Evolutionary conservation across 2,888 invertebrate species (phyloP), one percentile per base, ranked within the genome.

Genomic region (Gari tellinella): DNA sequence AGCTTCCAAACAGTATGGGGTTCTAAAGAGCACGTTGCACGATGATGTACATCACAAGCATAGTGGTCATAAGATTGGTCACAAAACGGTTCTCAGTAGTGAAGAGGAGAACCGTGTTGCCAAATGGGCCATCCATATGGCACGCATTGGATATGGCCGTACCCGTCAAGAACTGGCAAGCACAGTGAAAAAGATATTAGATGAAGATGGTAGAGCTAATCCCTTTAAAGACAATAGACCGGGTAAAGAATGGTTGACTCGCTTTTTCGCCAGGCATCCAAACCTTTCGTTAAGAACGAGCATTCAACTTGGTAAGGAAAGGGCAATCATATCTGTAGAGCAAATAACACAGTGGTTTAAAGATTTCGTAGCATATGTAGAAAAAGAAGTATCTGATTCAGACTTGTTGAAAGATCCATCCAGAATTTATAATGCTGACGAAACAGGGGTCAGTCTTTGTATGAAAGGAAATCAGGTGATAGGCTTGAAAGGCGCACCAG

Each of bases 361-460:
- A 19, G 41, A 61, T 38, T 61, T 61, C n/a, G 8, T 3, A 25
- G 1, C 1, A 1, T 61, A 51, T 51, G 37, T 61, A 23, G 23
- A 51, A 23, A 43, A 57, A 15, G 65, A 58, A 49, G 26, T 57
- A n/a, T 40, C 40, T n/a, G 65, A 38, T 38, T 1, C 21, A 23
- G 49, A 48, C 12, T 14, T 64, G 2, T n/a, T 55, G n/a, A 43
- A n/a, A 3, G 41, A 53, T 43, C 53, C 62, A 15, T 53, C 52
- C 1, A 21, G 64, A 14, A 53, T 64, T 12, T 64, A 55, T 19
- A 53, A 62, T 46, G 55, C 64, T 0, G 65, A 48, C 21, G 65
- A 65, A 19, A 46, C 56, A 2, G 56, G 65, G 2, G 37, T 65
- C 14, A 56, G 38, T 48, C 45, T 65, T 14, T 56, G 56, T 40